phyloP scores from a whole-genome alignment of 2,797 vertebrate species.

The Delichon dasypus region DNA sequence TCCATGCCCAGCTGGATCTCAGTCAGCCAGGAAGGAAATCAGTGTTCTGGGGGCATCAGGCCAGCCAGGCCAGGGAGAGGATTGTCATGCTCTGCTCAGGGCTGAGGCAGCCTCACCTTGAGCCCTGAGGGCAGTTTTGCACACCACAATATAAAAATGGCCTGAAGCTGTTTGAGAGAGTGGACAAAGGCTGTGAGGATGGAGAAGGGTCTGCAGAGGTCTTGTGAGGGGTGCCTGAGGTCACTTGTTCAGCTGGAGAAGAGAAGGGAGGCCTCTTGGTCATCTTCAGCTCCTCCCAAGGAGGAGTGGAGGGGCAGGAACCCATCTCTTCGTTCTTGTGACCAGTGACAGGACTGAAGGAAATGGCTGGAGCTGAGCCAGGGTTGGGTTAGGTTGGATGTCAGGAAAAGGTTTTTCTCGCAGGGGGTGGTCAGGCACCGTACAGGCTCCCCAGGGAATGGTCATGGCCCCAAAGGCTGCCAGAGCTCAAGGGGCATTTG shows the following conservation, averaged over 20 bases:
- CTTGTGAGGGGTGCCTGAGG: neutral
- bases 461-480: no score
- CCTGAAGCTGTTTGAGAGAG: neutral
- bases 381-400: neutral
- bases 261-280: neutral
- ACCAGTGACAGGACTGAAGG: neutral
- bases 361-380: neutral
- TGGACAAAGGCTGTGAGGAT: neutral
- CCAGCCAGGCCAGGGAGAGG: no score
- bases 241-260: neutral
- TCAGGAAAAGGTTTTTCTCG: neutral
- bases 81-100: neutral
- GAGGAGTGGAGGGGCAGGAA: neutral
- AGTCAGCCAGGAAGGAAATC: neutral
- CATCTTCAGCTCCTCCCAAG: neutral
- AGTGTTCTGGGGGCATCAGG: neutral
- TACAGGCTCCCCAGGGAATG: neutral
- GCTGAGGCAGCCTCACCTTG: neutral
- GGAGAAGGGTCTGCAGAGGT: neutral
- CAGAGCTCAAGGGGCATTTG: neutral
- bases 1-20: neutral
- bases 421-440: neutral
- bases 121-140: neutral
- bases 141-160: neutral
- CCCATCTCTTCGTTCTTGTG: neutral